phyloP scores from a whole-genome alignment of 2,888 invertebrate genomes.

The Macaria liturata region DNA sequence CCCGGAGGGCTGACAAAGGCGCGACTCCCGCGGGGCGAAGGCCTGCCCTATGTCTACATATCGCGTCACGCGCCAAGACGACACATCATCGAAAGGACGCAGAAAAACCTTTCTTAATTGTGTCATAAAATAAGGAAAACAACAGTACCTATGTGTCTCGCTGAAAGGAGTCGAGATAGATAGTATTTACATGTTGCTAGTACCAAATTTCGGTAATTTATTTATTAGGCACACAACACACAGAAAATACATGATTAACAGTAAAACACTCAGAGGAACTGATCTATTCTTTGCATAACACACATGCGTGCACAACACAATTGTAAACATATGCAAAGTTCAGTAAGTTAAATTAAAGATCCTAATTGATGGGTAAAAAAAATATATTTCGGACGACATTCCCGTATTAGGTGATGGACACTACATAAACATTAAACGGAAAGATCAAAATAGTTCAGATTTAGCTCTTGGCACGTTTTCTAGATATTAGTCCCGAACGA shows the following conservation, averaged over 20 bases:
- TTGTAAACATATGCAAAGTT: too few species aligned
- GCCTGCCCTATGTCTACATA: constrained; percentile 25
- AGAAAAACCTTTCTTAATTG: constrained; percentile 17
- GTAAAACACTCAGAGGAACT: too few species aligned
- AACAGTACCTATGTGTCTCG: constrained; percentile 45
- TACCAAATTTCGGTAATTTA: constrained; percentile 16
- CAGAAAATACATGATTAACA: too few species aligned
- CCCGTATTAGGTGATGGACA: constrained; percentile 14
- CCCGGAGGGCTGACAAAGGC: constrained; percentile 55
- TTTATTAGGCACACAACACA: too few species aligned
- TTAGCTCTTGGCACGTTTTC: constrained; percentile 5
- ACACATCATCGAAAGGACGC: constrained; percentile 10
- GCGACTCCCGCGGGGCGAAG: constrained; percentile 51
- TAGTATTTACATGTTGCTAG: constrained; percentile 59
- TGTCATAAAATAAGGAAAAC: constrained; percentile 40
- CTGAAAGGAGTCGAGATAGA: constrained; percentile 51
- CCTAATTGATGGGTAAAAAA: constrained; percentile 9
- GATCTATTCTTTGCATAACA: too few species aligned
- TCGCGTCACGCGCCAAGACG: constrained; percentile 48
- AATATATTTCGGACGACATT: constrained; percentile 11
- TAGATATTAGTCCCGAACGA: constrained; percentile 11
- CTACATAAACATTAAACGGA: constrained; percentile 11
- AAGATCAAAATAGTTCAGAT: too few species aligned
- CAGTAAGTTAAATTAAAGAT: background rate
- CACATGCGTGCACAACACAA: too few species aligned